Evolutionary conservation across 1,140 invertebrate species (phyloP), one percentile per base, ranked within the genome.

Genomic region (Halyomorpha halys): DNA sequence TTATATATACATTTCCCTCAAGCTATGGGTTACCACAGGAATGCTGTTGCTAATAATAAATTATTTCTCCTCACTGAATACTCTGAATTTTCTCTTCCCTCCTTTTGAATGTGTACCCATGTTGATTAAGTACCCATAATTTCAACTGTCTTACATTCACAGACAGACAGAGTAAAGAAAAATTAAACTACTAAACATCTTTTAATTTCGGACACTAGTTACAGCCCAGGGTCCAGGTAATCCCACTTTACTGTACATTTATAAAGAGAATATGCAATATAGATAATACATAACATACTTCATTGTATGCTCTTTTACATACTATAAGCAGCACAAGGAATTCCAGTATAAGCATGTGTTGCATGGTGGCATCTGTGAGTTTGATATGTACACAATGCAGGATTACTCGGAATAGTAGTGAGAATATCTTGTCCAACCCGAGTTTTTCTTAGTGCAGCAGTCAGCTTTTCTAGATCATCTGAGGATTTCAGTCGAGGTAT

Each of bases 331-430:
- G 86, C 86, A 74, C 87, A 90, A 39, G 90, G 90, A 49, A 92
- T 82, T 18, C 90, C 90, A 8, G 90, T 93, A 73, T 94, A 94
- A 51, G 90, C 90, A 74, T 92, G 90, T 16, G 90, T 86, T 3
- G 90, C 89, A 72, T 94, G 91, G 72, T 89, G 86, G 77, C 91
- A 93, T 65, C 89, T 78, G 74, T 93, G 88, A 0, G 90, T 92
- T 70, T 86, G 59, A 66, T 86, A 86, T 1, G 87, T 89, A 71
- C 91, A 94, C 44, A 86, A 77, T 62, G 81, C 76, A 14, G 82
- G 82, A 69, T 84, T 83, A 65, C 81, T 78, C 0, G 59, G 78
- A 13, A 72, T 68, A 39, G 69, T 68, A 47, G 70, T 67, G 44
- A 71, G n/a, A 39, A 72, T 49, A n/a, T 67, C 68, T 70, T 72